phyloP scores from a whole-genome alignment of 2,888 invertebrate species.

The Torymus auratus region DNA sequence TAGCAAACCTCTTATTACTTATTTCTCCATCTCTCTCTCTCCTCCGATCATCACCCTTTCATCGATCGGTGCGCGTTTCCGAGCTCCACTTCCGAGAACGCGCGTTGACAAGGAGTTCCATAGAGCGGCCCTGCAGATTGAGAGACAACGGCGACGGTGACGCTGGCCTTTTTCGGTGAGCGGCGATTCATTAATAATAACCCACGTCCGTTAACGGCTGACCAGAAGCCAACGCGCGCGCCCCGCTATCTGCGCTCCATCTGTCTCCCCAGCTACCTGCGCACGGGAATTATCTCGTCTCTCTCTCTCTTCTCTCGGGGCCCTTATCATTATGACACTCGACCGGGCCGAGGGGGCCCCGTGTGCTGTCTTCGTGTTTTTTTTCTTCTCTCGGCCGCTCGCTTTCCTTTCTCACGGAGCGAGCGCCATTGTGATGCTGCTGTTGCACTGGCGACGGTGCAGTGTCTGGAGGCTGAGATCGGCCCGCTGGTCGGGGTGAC shows the following conservation, averaged over 20 bases:
- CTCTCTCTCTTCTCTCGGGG: not conserved
- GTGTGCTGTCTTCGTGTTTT: constrained; percentile 1
- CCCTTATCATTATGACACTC: constrained; percentile 55
- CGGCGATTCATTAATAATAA: constrained; percentile 67
- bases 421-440: no score
- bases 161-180: constrained; percentile 25
- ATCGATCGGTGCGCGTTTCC: constrained; percentile 8
- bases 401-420: no score
- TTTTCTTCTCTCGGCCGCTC: constrained; percentile 6
- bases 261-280: constrained; percentile 20
- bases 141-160: constrained; percentile 39
- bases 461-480: no score
- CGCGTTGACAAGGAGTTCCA: constrained; percentile 28
- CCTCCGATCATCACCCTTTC: not conserved
- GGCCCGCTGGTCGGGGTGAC: no score
- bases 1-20: not conserved
- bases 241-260: constrained; percentile 38
- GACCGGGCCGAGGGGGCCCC: constrained; percentile 17
- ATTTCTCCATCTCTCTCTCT: not conserved
- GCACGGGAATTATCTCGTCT: constrained; percentile 52
- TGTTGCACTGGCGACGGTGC: no score
- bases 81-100: constrained; percentile 40
- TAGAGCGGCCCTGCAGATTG: constrained; percentile 27
- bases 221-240: constrained; percentile 63
- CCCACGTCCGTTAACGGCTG: constrained; percentile 61